Conservation (phyloP, 2,888 invertebrate genomes). For the Drosophila falleni region DNA sequence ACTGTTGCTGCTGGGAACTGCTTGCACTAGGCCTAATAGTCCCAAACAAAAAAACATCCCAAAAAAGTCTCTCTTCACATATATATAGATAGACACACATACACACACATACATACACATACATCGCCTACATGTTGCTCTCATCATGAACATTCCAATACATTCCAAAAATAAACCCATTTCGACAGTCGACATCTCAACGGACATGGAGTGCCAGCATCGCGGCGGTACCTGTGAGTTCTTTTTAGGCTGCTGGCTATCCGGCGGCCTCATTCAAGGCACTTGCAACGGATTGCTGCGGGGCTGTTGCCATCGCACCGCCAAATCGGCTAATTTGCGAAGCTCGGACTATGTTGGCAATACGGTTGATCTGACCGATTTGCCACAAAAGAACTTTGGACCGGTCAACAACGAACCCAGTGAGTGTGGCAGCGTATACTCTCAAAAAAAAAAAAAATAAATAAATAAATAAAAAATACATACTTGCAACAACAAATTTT, state of each 20-base stretch:
- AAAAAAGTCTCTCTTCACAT: slow-evolving; percentile 10
- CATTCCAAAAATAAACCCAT: slow-evolving; percentile 36
- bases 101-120: slow-evolving; percentile 20
- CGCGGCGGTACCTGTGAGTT: slow-evolving; percentile 94
- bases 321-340: slow-evolving; percentile 89
- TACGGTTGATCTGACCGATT: slow-evolving; percentile 88
- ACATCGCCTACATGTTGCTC: slow-evolving; percentile 35
- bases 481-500: slow-evolving; percentile 37
- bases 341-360: slow-evolving; percentile 88
- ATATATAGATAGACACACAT: slow-evolving; percentile 10
- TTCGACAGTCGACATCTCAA: slow-evolving; percentile 83
- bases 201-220: slow-evolving; percentile 85
- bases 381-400: slow-evolving; percentile 88
- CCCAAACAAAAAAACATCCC: slow-evolving; percentile 15
- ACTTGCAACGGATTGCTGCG: slow-evolving; percentile 93
- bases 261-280: slow-evolving; percentile 93
- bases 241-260: slow-evolving; percentile 96
- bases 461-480: slow-evolving; percentile 16
- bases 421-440: slow-evolving; percentile 86
- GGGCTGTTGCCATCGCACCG: slow-evolving; percentile 94
- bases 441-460: slow-evolving; percentile 19
- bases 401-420: slow-evolving; percentile 92
- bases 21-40: slow-evolving; percentile 73
- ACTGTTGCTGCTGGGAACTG: slow-evolving; percentile 70
- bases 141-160: slow-evolving; percentile 36